These are phyloP conservation scores for Pseudachorutes palmiensis DNA, from an alignment of 1,140 invertebrate species.

Conservation along the genomic window DNA sequence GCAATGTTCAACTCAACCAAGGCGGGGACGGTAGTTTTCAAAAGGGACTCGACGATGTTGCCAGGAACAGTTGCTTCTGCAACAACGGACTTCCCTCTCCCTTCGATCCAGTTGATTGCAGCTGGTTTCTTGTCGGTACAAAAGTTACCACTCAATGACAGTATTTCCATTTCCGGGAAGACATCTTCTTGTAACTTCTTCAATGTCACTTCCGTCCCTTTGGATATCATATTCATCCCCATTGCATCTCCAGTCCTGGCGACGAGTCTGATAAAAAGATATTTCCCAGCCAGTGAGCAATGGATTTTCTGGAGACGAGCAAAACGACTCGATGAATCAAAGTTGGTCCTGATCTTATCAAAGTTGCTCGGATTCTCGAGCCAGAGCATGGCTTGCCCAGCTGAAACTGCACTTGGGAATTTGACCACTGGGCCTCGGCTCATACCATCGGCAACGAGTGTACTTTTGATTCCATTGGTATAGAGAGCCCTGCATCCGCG, in stretches of 20 bases:
- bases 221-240: conserved; percentile 99
- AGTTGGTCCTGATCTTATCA: conserved; percentile 68
- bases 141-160: conserved; percentile 93
- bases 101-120: conserved; percentile 97
- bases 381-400: conserved; percentile 78
- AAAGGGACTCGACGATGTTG: conserved; percentile 60
- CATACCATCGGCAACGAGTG: conserved; percentile 89
- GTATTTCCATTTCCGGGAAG: conserved; percentile 84
- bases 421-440: conserved; percentile 88
- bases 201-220: conserved; percentile 82
- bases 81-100: conserved; percentile 91
- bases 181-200: conserved; percentile 56
- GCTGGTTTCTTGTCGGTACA: conserved; percentile 98
- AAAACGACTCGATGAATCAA: conserved; percentile 83
- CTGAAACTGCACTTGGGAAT: conserved; percentile 68
- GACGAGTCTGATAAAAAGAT: conserved; percentile 85
- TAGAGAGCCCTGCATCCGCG: conserved; percentile 85
- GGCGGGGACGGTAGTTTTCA: conserved; percentile 79
- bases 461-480: conserved; percentile 60
- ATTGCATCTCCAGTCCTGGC: conserved; percentile 98
- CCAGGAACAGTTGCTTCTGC: conserved; percentile 81
- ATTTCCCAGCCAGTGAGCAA: conserved; percentile 71
- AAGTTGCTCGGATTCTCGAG: conserved; percentile 73
- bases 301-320: conserved; percentile 73
- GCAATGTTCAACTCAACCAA: conserved; percentile 83